Evolutionary conservation across 2,888 invertebrate genomes (phyloP).

Genomic region (Synergus itoensis): DNA sequence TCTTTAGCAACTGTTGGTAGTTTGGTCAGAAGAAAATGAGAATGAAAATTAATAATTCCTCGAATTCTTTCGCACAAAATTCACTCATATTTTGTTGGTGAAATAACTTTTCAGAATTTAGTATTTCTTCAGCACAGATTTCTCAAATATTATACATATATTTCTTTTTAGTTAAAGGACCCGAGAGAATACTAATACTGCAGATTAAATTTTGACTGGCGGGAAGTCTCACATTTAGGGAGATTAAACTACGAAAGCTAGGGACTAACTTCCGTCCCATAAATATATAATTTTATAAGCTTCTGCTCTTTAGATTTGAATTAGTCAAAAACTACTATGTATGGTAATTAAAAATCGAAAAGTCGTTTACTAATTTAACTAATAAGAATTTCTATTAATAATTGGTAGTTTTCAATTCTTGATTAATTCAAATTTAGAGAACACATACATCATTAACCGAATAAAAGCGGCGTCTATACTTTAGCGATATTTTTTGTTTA

Average conservation of each 20-base stretch:
- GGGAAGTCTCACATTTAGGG: background rate
- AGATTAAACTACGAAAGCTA: background rate
- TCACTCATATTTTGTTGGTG: conserved; percentile 16
- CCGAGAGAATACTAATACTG: background rate
- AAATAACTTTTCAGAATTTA: conserved; percentile 26
- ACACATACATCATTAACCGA: too few relatives aligned
- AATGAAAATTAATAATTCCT: background rate
- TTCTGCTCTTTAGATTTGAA: background rate
- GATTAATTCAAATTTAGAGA: too few relatives aligned
- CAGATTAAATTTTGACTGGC: background rate
- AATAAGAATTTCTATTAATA: too few relatives aligned
- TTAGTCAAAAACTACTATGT: too few relatives aligned
- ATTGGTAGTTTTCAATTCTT: too few relatives aligned
- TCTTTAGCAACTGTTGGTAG: background rate
- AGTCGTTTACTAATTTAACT: background rate
- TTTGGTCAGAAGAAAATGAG: background rate
- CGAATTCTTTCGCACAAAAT: conserved; percentile 5
- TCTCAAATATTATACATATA: conserved; percentile 3
- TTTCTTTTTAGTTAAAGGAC: background rate
- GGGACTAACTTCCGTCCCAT: background rate
- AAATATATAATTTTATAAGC: background rate
- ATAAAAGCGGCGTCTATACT: background rate
- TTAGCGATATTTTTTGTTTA: background rate
- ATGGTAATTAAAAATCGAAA: background rate
- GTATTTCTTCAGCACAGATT: background rate